Base-by-base conservation (phyloP, 2,888 invertebrate species). In the Schizaphis graminum region DNA sequence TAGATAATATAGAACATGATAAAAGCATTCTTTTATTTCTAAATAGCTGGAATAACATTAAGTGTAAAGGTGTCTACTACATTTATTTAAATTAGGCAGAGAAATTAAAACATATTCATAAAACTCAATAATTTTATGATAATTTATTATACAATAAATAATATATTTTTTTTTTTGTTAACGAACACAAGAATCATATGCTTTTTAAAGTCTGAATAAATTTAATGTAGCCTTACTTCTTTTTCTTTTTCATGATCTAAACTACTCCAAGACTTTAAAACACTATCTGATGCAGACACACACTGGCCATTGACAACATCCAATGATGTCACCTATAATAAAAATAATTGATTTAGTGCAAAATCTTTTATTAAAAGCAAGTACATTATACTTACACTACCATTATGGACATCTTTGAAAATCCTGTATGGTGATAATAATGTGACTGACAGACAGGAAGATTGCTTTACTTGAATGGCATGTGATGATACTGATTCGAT, bases 341-440 rank as follows among this genome's bases (percentile, higher is more conserved):
- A 92, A n/a, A 35, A 21, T 77, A 41, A 85, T 49, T 2, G 26
- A 92, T 95, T 90, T 85, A 44, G 44, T 41, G 24, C 7, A 41
- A 87, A 49, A 49, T 91, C 21, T 88, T 11, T 49, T 41, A 24
- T n/a, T 35, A 13, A 61, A 91, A 24, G 13, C 3, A 92, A 41
- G 44, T 24, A 44, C 24, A 91, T 87, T 84, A 41, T 26, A 95
- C 96, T 95, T 95, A 96, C 96, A 95, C 95, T 96, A 95, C 96
- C 96, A 91, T 95, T 95, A 94, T 96, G 96, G 88, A 96, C 95
- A 49, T 94, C 95, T 91, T 95, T 95, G 94, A 95, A 96, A 56
- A 94, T 94, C 91, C 95, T 95, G 47, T 94, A 95, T 10, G 96
- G 95, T 57, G 96, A 95, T 94, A 95, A 94, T 94, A 96, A 95